Percentiles rank a stretch among this genome's conserved stretches.
Conservation (phyloP, 2,888 invertebrate genomes). For the Nezara viridula region DNA sequence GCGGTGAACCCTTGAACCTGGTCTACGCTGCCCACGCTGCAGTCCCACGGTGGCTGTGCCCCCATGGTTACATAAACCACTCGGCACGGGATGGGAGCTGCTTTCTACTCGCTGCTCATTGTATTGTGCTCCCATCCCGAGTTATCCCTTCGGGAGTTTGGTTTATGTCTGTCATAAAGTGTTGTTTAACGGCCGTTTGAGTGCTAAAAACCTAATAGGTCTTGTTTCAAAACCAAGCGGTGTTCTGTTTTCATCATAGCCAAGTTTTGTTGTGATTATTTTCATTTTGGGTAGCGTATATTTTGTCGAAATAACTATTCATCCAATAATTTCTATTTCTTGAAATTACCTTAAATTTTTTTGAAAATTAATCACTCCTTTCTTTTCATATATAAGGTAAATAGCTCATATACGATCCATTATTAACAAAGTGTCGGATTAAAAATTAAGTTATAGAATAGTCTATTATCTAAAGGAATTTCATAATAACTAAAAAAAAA, state of each 20-base stretch:
- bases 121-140: not conserved
- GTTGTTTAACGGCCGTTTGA: not conserved
- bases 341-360: no score
- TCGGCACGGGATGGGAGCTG: not conserved
- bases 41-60: constrained; percentile 8
- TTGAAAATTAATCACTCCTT: no score
- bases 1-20: not conserved
- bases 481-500: no score
- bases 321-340: no score
- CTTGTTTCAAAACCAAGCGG: not conserved
- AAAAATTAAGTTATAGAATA: no score
- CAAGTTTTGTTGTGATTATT: not conserved
- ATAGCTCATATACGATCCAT: no score
- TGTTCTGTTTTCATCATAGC: not conserved
- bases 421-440: no score
- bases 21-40: not conserved
- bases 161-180: not conserved
- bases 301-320: no score
- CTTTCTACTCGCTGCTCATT: constrained; percentile 30
- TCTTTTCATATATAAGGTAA: no score
- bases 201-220: not conserved
- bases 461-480: no score
- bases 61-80: not conserved
- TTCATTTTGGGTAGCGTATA: no score
- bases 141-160: not conserved